Evolutionary conservation across 2,888 invertebrate genomes (phyloP).

Genomic region (Seira sanloemensis): DNA sequence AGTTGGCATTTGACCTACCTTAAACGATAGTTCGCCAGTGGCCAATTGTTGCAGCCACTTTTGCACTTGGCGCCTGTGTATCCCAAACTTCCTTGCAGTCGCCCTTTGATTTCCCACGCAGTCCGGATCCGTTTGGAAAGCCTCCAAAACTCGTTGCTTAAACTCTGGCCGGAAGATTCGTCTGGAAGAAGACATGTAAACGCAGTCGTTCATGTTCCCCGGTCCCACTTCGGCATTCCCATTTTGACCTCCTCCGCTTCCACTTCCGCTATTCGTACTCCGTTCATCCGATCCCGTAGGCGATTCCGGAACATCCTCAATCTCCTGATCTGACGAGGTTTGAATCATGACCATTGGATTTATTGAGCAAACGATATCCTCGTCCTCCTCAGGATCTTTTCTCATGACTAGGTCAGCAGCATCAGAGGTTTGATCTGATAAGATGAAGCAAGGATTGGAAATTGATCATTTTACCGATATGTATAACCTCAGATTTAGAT

Average conservation of each 20-base stretch:
- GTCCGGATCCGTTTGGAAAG: conserved; percentile 89
- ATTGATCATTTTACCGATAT: not conserved
- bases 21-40: conserved; percentile 40
- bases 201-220: conserved; percentile 40
- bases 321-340: conserved; percentile 1
- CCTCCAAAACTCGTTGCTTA: conserved; percentile 91
- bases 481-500: not conserved
- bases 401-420: conserved; percentile 36
- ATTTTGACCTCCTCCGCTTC: conserved; percentile 28
- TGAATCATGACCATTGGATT: conserved; percentile 55
- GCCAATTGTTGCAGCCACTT: conserved; percentile 86
- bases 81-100: conserved; percentile 92
- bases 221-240: conserved; percentile 32
- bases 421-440: conserved; percentile 9
- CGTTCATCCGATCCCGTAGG: conserved; percentile 58
- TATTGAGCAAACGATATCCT: conserved; percentile 60
- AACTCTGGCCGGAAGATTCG: conserved; percentile 93
- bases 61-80: conserved; percentile 92
- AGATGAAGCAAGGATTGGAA: not conserved
- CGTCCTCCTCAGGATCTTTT: conserved; percentile 12
- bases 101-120: conserved; percentile 93
- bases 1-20: conserved; percentile 31
- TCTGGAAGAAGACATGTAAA: conserved; percentile 77
- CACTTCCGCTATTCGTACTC: conserved; percentile 56
- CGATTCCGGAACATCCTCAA: conserved; percentile 41